Conservation (phyloP, 2,888 invertebrate species). For the Anodontia alba region DNA sequence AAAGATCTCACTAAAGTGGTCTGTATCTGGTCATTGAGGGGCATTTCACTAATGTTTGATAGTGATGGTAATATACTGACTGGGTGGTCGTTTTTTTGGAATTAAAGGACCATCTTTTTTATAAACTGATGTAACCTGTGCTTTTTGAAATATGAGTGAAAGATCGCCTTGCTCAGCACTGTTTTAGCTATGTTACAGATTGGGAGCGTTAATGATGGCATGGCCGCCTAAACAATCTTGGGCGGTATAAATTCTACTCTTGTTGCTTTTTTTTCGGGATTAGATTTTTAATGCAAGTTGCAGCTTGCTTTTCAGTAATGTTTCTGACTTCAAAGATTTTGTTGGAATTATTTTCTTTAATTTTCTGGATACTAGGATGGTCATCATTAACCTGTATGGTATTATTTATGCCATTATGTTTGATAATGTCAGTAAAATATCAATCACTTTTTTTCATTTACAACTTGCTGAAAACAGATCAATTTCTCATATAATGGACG, state of each 20-base stretch:
- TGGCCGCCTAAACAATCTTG: conserved; percentile 10
- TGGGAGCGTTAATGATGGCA: conserved; percentile 4
- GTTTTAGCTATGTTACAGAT: conserved; percentile 8
- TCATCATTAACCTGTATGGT: background rate
- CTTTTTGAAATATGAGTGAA: background rate
- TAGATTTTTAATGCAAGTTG: background rate
- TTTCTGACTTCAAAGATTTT: background rate
- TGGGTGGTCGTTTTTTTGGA: conserved; percentile 31
- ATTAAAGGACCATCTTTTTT: conserved; percentile 34
- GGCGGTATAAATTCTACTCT: conserved; percentile 26
- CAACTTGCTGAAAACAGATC: conserved; percentile 1
- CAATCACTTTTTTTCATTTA: conserved; percentile 16
- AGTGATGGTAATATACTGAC: conserved; percentile 21
- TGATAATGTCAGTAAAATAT: conserved; percentile 25
- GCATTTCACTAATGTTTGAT: conserved; percentile 24
- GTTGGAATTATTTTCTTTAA: background rate
- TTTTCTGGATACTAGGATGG: conserved; percentile 16
- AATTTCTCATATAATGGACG: conserved; percentile 16
- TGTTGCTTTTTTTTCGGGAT: conserved; percentile 25
- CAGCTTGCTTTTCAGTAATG: background rate
- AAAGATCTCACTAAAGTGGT: conserved; percentile 22
- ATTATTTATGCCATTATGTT: conserved; percentile 22
- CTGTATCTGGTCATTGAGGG: conserved; percentile 17
- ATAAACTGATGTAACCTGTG: conserved; percentile 22
- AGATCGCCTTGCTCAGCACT: background rate